phyloP scores from a whole-genome alignment of 35 echinoderm and acorn worm genomes.

The Lytechinus variegatus region DNA sequence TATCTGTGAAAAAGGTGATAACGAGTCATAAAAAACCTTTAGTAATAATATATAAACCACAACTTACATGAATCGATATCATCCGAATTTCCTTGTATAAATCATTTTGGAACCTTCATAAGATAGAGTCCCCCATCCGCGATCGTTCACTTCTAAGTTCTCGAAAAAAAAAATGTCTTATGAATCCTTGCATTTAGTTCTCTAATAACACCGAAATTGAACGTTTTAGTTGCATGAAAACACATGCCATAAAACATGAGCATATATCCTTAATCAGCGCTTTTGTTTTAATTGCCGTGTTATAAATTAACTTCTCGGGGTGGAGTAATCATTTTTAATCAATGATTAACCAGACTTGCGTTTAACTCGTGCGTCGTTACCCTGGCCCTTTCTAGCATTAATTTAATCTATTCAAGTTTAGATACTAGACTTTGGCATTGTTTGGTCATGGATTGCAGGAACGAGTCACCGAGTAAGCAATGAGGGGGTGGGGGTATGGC shows the following conservation, averaged over 20 bases:
- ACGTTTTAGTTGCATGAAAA: not conserved
- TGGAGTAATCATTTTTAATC: not conserved
- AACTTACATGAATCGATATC: not conserved
- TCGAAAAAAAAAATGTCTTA: not conserved
- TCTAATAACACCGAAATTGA: not conserved
- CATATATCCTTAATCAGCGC: not conserved
- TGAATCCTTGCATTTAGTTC: not conserved
- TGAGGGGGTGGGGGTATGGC: not conserved
- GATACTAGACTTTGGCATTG: not conserved
- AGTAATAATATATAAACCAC: not conserved
- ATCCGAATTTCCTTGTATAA: not conserved
- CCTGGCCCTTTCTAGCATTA: not conserved
- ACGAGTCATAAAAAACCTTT: not conserved
- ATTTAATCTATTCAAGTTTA: not conserved
- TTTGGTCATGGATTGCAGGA: not conserved
- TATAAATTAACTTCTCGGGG: not conserved
- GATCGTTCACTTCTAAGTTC: not conserved
- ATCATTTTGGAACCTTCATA: not conserved
- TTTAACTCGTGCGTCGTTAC: not conserved
- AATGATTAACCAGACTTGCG: not conserved
- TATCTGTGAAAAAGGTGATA: not conserved
- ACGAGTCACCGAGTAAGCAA: not conserved
- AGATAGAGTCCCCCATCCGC: not conserved
- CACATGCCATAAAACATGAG: not conserved
- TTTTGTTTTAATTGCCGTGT: not conserved